Evolutionary conservation across 2,888 invertebrate species (phyloP).

Genomic region (Trisateles emortualis): DNA sequence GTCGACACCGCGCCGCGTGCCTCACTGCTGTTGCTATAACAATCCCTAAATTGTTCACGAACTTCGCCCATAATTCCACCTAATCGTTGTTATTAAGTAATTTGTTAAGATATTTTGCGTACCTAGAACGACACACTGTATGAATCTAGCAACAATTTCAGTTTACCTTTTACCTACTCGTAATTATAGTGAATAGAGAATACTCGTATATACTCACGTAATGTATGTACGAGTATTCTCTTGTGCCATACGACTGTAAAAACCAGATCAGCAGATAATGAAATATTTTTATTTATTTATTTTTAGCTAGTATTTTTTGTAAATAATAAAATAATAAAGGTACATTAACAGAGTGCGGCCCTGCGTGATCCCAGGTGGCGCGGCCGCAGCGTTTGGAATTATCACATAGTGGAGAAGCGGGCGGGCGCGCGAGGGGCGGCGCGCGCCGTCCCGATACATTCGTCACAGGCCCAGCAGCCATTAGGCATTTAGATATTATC

Average conservation of each 20-base stretch:
- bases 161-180: too few relatives aligned
- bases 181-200: too few relatives aligned
- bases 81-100: slow-evolving; percentile 20
- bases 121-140: too few relatives aligned
- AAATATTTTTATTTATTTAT: neutral
- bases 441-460: slow-evolving; percentile 78
- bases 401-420: slow-evolving; percentile 85
- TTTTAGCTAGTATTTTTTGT: neutral
- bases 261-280: neutral
- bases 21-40: slow-evolving; percentile 59
- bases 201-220: too few relatives aligned
- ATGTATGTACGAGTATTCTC: too few relatives aligned
- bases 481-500: slow-evolving; percentile 88
- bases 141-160: too few relatives aligned
- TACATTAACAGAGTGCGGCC: slow-evolving; percentile 62
- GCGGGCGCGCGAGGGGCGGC: slow-evolving; percentile 54
- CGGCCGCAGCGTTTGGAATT: slow-evolving; percentile 87
- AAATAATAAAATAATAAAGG: slow-evolving; percentile 10
- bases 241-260: too few relatives aligned
- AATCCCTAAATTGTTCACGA: slow-evolving; percentile 72
- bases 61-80: slow-evolving; percentile 53
- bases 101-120: slow-evolving; percentile 6
- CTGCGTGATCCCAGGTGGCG: slow-evolving; percentile 86
- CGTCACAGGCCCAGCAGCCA: slow-evolving; percentile 88
- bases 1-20: slow-evolving; percentile 67